Conservation (phyloP, 2,888 invertebrate species). For the Linyphia triangularis region DNA sequence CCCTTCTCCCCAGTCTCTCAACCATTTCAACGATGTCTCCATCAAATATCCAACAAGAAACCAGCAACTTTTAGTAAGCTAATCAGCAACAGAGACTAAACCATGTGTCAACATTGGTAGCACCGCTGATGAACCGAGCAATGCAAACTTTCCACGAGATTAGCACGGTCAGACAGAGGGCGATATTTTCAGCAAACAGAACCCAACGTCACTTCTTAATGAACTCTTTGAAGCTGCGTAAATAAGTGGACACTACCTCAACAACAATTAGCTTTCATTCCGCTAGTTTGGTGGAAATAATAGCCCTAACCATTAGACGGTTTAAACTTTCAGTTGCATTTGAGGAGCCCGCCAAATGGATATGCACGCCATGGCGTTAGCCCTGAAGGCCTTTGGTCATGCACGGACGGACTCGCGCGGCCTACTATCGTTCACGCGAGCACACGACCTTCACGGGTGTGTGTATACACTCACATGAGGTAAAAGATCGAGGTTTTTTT, state of each 20-base stretch:
- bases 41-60: too few relatives aligned
- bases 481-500: too few relatives aligned
- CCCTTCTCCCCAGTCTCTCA: too few relatives aligned
- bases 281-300: constrained; percentile 2
- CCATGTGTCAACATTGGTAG: too few relatives aligned
- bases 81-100: too few relatives aligned
- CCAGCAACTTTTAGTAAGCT: too few relatives aligned
- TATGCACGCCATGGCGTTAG: constrained; percentile 15
- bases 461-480: background rate
- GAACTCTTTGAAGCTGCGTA: background rate
- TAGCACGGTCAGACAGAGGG: too few relatives aligned
- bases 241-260: background rate
- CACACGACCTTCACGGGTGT: background rate
- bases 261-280: background rate
- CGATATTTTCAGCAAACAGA: too few relatives aligned
- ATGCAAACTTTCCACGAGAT: too few relatives aligned
- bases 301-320: background rate
- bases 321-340: background rate
- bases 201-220: background rate
- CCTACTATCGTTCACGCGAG: constrained; percentile 49
- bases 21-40: too few relatives aligned
- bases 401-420: constrained; percentile 25
- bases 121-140: too few relatives aligned
- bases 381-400: constrained; percentile 37
- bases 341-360: constrained; percentile 44